Base-by-base conservation (phyloP, 2,113 vertebrate species). In the Oryzias woworae region DNA sequence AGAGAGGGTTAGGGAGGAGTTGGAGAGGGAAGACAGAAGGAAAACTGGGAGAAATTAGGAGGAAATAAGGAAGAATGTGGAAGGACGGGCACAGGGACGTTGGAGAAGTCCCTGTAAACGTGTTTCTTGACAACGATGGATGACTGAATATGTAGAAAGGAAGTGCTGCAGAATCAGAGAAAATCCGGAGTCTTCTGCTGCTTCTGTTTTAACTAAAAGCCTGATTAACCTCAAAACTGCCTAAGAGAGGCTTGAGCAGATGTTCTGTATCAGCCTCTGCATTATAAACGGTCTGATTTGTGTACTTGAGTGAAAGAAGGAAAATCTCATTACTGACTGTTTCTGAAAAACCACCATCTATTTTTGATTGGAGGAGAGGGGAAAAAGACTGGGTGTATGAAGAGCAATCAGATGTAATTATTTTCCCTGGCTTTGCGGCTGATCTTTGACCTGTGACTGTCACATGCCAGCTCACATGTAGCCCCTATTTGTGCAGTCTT, bases 361-460 rank as follows among this genome's bases (percentile, higher is more conserved):
- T 20, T 71, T 78, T 58, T 71, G 31, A 80, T 80, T 77, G 48
- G 51, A 2, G 3, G 31, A 62, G n/a, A 20, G 43, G 65, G 69
- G 74, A 52, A 70, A 36, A 76, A 76, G 56, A 70, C 26, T 31
- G 15, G 59, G 65, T 76, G 49, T 66, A 66, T 66, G 69, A 69
- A 81, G 79, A 51, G 67, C 16, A 87, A 84, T 88, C 77, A 72
- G 46, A 68, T 16, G 31, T 59, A 80, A 84, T 82, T 64, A 78
- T 82, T 76, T 75, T 63, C 53, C 56, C 50, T 7, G n/a, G 66
- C 66, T 48, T 24, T 52, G 22, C 49, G 7, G 71, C 49, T 5
- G 62, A 82, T 71, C 69, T 78, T 71, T 84, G 83, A 86, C 82
- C 83, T 49, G 4, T 36, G 62, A 70, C 73, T 85, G 80, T 82